These are phyloP conservation scores for Bombus haemorrhoidalis DNA, from an alignment of 1,140 invertebrate genomes.

Conservation along the genomic window DNA sequence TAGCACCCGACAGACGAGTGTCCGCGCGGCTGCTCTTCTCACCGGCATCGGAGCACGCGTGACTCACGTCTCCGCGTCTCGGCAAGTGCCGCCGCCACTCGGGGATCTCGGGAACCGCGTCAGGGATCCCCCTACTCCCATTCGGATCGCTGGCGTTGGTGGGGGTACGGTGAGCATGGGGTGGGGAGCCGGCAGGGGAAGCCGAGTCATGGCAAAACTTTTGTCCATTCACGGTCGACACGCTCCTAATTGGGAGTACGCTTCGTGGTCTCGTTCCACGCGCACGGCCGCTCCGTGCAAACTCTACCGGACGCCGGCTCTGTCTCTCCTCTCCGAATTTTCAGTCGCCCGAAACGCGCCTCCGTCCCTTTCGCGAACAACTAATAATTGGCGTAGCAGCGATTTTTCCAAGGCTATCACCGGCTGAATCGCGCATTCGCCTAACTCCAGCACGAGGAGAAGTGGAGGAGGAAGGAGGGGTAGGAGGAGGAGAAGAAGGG, in stretches of 20 bases:
- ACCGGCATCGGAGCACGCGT: conserved; percentile 67
- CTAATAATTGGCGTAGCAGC: background rate
- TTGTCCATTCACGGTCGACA: conserved; percentile 77
- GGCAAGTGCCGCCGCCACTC: conserved; percentile 79
- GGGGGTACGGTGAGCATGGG: background rate
- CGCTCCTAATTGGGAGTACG: conserved; percentile 72
- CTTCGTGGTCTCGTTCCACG: conserved; percentile 71
- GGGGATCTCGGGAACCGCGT: conserved; percentile 78
- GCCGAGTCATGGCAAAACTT: conserved; percentile 73
- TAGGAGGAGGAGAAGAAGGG: background rate
- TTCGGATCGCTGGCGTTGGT: conserved; percentile 8
- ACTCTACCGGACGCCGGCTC: conserved; percentile 42
- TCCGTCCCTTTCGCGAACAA: background rate
- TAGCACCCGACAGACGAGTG: background rate
- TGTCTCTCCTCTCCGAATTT: conserved; percentile 26
- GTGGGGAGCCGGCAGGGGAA: conserved; percentile 35
- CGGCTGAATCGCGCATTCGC: background rate
- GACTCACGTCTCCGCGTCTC: conserved; percentile 76
- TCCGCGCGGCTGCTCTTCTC: conserved; percentile 13
- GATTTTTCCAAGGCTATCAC: background rate
- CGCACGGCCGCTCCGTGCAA: conserved; percentile 61
- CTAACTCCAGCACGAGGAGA: too few species aligned
- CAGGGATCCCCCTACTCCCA: conserved; percentile 73
- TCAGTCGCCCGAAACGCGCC: background rate
- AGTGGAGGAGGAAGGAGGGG: background rate